phyloP scores from a whole-genome alignment of 2,888 invertebrate species.

The Stenolophus ochropezus region DNA sequence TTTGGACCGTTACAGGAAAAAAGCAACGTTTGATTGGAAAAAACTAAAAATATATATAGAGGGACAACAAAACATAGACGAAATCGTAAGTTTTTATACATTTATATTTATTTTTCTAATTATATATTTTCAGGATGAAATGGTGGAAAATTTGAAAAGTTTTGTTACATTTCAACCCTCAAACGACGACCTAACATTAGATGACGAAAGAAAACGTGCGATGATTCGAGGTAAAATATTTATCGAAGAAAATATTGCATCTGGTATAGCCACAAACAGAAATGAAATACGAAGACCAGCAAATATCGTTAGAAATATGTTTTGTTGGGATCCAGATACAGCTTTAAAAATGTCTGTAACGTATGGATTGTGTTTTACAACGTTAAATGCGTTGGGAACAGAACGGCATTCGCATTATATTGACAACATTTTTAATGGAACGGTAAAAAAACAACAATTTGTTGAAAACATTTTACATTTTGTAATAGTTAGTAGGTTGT shows the following conservation, averaged over 20 bases:
- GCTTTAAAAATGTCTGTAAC: slow-evolving; percentile 81
- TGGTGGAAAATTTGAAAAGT: slow-evolving; percentile 65
- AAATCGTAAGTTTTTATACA: slow-evolving; percentile 1
- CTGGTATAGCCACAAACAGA: slow-evolving; percentile 76
- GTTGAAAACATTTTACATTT: too few relatives aligned
- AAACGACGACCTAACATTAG: slow-evolving; percentile 63
- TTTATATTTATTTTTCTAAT: not conserved
- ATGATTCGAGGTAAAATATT: slow-evolving; percentile 78
- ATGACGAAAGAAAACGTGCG: slow-evolving; percentile 75
- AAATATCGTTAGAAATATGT: slow-evolving; percentile 75
- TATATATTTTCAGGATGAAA: slow-evolving; percentile 65
- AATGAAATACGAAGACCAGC: slow-evolving; percentile 71
- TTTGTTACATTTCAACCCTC: slow-evolving; percentile 65
- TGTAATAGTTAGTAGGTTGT: slow-evolving; percentile 73
- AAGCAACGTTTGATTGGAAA: slow-evolving; percentile 79
- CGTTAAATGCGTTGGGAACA: slow-evolving; percentile 80
- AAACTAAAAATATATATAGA: slow-evolving; percentile 73
- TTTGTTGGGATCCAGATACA: slow-evolving; percentile 78
- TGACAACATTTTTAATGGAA: slow-evolving; percentile 63
- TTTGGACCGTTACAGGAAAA: slow-evolving; percentile 76
- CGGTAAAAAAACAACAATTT: slow-evolving; percentile 64
- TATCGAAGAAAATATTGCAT: slow-evolving; percentile 75
- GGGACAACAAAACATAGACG: slow-evolving; percentile 69
- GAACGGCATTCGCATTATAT: slow-evolving; percentile 78
- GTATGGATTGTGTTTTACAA: slow-evolving; percentile 80